phyloP scores from a whole-genome alignment of 2,797 vertebrate species.

The Sus cebifrons region DNA sequence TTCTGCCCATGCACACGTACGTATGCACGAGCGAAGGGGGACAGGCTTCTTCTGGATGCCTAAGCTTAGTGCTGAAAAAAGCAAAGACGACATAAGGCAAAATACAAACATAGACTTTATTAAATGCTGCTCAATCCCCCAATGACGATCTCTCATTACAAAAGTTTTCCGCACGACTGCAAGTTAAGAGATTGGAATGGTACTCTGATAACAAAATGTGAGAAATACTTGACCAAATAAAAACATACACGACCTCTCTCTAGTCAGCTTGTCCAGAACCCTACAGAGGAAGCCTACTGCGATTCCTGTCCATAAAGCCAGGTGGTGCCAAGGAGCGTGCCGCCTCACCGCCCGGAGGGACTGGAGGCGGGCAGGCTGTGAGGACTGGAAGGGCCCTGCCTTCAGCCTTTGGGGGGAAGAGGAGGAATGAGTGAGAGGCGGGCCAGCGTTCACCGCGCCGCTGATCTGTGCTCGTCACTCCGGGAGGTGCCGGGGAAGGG shows the following conservation, averaged over 20 bases:
- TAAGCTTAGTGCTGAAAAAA: constrained; percentile 73
- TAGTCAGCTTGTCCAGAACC: constrained; percentile 77
- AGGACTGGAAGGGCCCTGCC: constrained; percentile 75
- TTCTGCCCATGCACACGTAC: no score
- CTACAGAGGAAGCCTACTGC: constrained; percentile 84
- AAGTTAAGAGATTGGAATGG: constrained; percentile 96
- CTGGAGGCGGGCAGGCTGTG: constrained; percentile 3
- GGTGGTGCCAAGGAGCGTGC: constrained; percentile 72
- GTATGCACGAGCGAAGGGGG: neutral
- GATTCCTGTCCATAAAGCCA: constrained; percentile 89
- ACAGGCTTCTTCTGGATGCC: neutral
- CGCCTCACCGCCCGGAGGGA: constrained; percentile 61
- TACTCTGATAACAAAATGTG: constrained; percentile 94
- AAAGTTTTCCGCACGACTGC: constrained; percentile 94
- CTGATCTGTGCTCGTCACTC: constrained; percentile 65
- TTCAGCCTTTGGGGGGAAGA: constrained; percentile 61
- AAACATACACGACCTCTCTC: constrained; percentile 88
- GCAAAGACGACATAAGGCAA: constrained; percentile 87
- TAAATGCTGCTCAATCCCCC: constrained; percentile 95
- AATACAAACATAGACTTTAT: constrained; percentile 99
- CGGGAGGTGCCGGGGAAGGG: constrained; percentile 78
- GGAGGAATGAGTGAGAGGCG: constrained; percentile 71
- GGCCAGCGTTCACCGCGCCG: neutral
- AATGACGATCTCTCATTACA: constrained; percentile 95
- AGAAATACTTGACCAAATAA: constrained; percentile 90